Evolutionary conservation across 2,797 vertebrate genomes (phyloP), one percentile per base, ranked within the genome.

Genomic region (Threskiornis aethiopicus): DNA sequence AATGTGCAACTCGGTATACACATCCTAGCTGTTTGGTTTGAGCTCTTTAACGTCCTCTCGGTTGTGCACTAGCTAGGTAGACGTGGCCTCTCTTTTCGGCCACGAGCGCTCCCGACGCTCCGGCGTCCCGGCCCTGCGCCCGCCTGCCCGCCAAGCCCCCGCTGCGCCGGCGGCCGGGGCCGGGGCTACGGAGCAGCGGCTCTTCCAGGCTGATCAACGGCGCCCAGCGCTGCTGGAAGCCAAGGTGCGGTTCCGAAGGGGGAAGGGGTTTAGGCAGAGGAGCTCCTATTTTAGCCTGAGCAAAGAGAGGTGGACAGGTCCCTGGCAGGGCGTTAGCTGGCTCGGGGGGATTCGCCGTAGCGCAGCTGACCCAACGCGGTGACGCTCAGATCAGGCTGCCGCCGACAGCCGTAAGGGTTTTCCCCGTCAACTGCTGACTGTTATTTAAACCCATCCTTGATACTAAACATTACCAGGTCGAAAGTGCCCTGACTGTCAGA

Each of bases 361-460:
- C 19, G 33, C 20, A 18, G 93, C 90, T 47, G 78, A 49, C 61
- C 65, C 65, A 6, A 13, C 54, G 9, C 6, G 28, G 93, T 54
- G 87, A 57, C 83, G 31, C 90, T 77, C 69, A 5, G 90, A 81
- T 83, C 84, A 15, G 79, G 89, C 71, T 76, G 95, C 59, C 31
- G 16, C 93, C 31, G 3, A 29, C 86, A 82, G 89, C 95, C 86
- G 4, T 49, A 13, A 89, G 83, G 89, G 79, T 78, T 95, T 92
- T 90, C 92, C 84, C 92, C 67, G 29, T 61, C 93, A 73, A 89
- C 93, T 10, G 42, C 96, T 96, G 97, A 97, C 96, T 98, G 96
- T 95, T 97, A 89, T 13, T 96, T 90, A 92, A 95, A 84, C 84
- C 96, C 96, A 93, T 97, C 94, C 98, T 97, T 91, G 92, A 92